These are phyloP conservation scores for Euphydryas editha DNA, from an alignment of 2,888 invertebrate genomes.

Conservation along the genomic window DNA sequence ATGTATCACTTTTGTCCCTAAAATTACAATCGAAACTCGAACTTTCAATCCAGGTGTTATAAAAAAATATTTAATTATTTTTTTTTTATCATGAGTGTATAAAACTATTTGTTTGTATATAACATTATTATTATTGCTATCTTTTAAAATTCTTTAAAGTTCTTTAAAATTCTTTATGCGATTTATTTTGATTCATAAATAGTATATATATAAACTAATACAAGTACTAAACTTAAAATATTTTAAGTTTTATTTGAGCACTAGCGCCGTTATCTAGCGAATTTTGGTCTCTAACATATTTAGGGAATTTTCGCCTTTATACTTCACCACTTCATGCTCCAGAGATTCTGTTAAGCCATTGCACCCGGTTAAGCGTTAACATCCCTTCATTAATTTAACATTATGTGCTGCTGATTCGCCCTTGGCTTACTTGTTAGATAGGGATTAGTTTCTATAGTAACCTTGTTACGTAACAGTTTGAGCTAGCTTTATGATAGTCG, in stretches of 20 bases:
- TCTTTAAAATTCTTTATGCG: too few relatives aligned
- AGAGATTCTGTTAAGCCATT: conserved; percentile 29
- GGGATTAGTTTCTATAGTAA: conserved; percentile 22
- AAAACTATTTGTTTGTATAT: too few relatives aligned
- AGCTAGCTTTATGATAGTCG: background rate
- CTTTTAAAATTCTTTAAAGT: too few relatives aligned
- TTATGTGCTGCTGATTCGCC: conserved; percentile 36
- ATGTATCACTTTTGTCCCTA: too few relatives aligned
- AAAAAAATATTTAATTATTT: too few relatives aligned
- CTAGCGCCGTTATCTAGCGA: background rate
- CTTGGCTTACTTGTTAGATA: conserved; percentile 32
- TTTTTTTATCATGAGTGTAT: too few relatives aligned
- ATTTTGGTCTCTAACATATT: conserved; percentile 11
- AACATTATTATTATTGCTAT: too few relatives aligned
- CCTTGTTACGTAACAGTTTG: background rate
- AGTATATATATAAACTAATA: too few relatives aligned
- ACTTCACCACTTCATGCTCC: conserved; percentile 23
- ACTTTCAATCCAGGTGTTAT: too few relatives aligned
- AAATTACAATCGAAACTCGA: too few relatives aligned
- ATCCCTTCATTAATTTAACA: conserved; percentile 39
- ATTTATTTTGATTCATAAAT: too few relatives aligned
- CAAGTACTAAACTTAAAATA: too few relatives aligned
- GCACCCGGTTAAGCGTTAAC: conserved; percentile 34
- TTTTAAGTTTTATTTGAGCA: background rate
- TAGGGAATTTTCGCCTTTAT: conserved; percentile 13